These are phyloP conservation scores for Heterocephalus glaber DNA, from an alignment of 2,113 vertebrate species.

Conservation along the genomic window DNA sequence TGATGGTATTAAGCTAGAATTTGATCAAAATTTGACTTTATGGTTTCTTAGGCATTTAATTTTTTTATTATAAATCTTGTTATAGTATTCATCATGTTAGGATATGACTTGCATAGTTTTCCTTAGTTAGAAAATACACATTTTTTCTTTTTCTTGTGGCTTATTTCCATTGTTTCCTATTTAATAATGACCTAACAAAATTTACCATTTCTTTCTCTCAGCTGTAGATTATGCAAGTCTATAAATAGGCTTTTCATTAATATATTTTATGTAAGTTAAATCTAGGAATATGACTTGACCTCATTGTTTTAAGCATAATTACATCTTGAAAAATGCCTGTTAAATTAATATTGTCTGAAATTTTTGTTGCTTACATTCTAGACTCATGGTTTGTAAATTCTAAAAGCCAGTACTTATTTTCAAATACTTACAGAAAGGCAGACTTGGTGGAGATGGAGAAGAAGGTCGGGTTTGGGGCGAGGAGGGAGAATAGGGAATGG, in stretches of 20 bases:
- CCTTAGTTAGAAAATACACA: not conserved
- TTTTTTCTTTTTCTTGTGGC: not conserved
- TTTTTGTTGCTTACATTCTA: not conserved
- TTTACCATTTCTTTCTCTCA: slow-evolving; percentile 9
- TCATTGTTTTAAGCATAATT: slow-evolving; percentile 10
- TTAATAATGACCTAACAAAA: not conserved
- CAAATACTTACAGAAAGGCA: not conserved
- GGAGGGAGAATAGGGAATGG: not conserved
- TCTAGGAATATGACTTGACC: slow-evolving; percentile 10
- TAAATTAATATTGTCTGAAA: not conserved
- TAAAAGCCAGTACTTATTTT: not conserved
- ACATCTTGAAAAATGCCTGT: not conserved
- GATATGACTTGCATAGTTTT: slow-evolving; percentile 19
- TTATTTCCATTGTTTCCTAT: not conserved
- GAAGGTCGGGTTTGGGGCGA: not conserved
- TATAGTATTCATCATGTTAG: not conserved
- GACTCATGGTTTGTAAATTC: not conserved
- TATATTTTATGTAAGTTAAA: slow-evolving; percentile 34
- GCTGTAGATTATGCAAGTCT: not conserved
- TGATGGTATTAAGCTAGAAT: slow-evolving; percentile 21
- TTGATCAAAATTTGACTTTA: slow-evolving; percentile 12
- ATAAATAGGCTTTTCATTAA: not conserved
- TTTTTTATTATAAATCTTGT: slow-evolving; percentile 45
- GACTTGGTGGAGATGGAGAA: not conserved
- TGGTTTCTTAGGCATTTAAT: not conserved